Conservation (phyloP, 2,797 vertebrate genomes). For the Oreortyx pictus region DNA sequence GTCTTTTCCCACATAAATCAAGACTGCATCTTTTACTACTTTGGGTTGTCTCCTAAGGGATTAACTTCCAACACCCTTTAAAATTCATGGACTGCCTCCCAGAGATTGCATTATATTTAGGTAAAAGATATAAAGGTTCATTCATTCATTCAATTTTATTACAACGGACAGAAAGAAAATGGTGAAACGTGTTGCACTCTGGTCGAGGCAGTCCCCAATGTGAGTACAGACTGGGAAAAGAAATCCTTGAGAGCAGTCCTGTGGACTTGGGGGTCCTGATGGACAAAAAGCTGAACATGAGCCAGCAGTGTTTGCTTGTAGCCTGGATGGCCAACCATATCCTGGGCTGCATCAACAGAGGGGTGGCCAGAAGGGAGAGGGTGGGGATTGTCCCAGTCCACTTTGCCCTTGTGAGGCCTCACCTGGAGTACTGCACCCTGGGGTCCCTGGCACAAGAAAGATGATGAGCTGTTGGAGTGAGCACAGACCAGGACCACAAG, state of each 20-base stretch:
- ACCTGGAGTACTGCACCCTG: not conserved
- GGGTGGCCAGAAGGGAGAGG: not conserved
- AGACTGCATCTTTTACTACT: not conserved
- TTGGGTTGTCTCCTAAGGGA: not conserved
- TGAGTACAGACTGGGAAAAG: not conserved
- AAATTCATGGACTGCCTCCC: not conserved
- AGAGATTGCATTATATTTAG: not conserved
- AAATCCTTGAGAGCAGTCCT: not conserved
- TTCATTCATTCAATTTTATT: not conserved
- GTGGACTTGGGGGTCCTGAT: not conserved
- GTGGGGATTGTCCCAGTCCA: not conserved
- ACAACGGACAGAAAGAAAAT: not conserved
- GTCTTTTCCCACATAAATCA: not conserved
- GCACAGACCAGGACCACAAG: not conserved
- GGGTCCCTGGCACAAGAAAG: not conserved
- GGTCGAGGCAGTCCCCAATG: not conserved
- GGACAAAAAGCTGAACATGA: not conserved
- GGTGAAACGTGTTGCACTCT: not conserved
- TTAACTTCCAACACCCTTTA: not conserved
- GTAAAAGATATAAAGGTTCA: not conserved
- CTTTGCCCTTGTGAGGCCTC: not conserved
- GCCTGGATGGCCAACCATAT: not conserved
- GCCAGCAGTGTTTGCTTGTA: too few species aligned
- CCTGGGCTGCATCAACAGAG: not conserved
- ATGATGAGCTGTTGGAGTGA: not conserved